These are phyloP conservation scores for Neotragus pygmaeus DNA, from an alignment of 2,113 vertebrate genomes.

Conservation along the genomic window DNA sequence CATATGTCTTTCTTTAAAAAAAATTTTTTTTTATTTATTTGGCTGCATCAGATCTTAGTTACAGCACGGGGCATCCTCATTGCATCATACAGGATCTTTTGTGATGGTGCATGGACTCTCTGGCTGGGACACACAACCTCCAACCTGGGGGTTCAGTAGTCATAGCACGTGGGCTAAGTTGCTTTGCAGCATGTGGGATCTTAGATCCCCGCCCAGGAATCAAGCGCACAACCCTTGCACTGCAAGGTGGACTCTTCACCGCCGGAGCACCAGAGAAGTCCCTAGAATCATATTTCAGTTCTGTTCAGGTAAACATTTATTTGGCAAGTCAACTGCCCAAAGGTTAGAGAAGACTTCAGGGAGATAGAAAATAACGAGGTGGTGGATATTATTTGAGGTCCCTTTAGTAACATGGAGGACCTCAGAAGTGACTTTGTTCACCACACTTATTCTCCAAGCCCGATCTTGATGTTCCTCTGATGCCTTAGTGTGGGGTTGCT, in stretches of 20 bases:
- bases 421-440: background rate
- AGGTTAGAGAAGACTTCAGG: background rate
- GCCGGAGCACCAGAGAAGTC: background rate
- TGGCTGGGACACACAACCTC: background rate
- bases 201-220: background rate
- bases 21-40: background rate
- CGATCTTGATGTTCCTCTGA: accelerated
- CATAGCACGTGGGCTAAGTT: background rate
- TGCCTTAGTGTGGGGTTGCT: accelerated
- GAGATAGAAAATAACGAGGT: background rate
- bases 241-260: background rate
- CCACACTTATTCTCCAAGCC: background rate
- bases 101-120: background rate
- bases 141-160: background rate
- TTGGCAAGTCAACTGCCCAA: background rate
- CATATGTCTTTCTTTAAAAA: background rate
- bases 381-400: background rate
- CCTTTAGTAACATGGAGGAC: background rate
- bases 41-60: background rate
- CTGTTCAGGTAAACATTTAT: background rate
- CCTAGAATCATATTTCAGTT: accelerated
- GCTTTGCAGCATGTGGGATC: background rate
- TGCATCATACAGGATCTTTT: background rate
- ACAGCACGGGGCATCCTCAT: background rate
- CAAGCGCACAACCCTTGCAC: accelerated